Evolutionary conservation across 2,888 invertebrate species (phyloP).

Genomic region (Scaptomyza cyrtandrae): DNA sequence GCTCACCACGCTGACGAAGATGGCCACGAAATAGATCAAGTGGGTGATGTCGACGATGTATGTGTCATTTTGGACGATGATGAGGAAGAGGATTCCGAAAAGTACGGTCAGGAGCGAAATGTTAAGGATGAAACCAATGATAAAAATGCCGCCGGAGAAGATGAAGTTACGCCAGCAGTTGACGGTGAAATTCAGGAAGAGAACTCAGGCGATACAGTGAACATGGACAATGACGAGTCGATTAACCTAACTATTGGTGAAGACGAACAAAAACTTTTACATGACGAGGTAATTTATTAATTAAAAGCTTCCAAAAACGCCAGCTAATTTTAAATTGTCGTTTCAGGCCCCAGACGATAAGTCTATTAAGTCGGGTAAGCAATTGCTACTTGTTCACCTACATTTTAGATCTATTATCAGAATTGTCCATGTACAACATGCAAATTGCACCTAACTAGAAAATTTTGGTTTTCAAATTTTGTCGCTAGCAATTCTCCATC

Average conservation of each 20-base stretch:
- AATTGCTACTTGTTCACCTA: neutral
- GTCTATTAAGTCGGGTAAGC: conserved; percentile 86
- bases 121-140: conserved; percentile 52
- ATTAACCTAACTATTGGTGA: conserved; percentile 92
- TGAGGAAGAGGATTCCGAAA: conserved; percentile 58
- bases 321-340: conserved; percentile 7
- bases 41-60: conserved; percentile 76
- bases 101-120: conserved; percentile 34
- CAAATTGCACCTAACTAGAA: too few relatives aligned
- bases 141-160: conserved; percentile 69
- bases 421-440: too few relatives aligned
- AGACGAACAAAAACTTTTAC: conserved; percentile 90
- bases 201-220: conserved; percentile 72
- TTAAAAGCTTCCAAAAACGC: neutral
- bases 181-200: conserved; percentile 68
- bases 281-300: conserved; percentile 88
- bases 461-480: too few relatives aligned
- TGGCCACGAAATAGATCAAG: conserved; percentile 76
- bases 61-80: conserved; percentile 77
- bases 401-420: neutral
- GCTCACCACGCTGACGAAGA: conserved; percentile 60
- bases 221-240: conserved; percentile 90
- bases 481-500: too few relatives aligned
- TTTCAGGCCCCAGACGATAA: conserved; percentile 85
- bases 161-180: conserved; percentile 34